Conservation (phyloP, 2,888 invertebrate species). For the Taphrorychus bicolor region DNA sequence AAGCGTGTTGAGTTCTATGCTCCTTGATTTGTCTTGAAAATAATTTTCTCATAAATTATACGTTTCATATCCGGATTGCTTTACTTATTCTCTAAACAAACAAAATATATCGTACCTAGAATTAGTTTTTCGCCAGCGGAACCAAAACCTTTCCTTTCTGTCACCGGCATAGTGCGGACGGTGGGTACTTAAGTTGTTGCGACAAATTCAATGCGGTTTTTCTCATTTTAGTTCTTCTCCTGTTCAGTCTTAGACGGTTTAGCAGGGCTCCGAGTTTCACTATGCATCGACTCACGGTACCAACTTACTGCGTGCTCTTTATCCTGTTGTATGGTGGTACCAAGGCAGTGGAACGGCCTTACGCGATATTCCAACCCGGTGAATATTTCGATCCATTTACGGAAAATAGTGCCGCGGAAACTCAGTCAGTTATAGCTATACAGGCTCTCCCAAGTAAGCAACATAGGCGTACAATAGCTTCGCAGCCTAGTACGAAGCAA, state of each 20-base stretch:
- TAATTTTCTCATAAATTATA: no score
- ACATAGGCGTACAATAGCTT: not conserved
- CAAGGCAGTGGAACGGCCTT: not conserved
- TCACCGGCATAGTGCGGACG: constrained; percentile 9
- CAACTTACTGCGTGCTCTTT: not conserved
- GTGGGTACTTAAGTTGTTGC: constrained; percentile 28
- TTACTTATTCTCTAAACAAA: no score
- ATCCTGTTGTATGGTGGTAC: not conserved
- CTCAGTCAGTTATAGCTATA: not conserved
- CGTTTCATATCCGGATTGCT: no score
- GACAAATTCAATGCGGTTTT: constrained; percentile 21
- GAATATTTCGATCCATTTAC: constrained; percentile 33
- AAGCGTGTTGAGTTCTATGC: no score
- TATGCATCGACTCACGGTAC: not conserved
- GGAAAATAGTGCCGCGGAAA: constrained; percentile 8
- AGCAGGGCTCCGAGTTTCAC: no score
- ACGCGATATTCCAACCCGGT: constrained; percentile 18
- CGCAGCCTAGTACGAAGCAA: not conserved
- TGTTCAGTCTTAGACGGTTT: constrained; percentile 8
- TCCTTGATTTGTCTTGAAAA: no score
- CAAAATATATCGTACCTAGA: no score
- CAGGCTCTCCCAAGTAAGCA: not conserved
- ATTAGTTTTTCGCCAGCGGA: not conserved
- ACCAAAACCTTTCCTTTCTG: constrained; percentile 31
- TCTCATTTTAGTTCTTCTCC: constrained; percentile 10